Evolutionary conservation across 2,888 invertebrate genomes (phyloP).

Genomic region (Amphiduros pacificus): DNA sequence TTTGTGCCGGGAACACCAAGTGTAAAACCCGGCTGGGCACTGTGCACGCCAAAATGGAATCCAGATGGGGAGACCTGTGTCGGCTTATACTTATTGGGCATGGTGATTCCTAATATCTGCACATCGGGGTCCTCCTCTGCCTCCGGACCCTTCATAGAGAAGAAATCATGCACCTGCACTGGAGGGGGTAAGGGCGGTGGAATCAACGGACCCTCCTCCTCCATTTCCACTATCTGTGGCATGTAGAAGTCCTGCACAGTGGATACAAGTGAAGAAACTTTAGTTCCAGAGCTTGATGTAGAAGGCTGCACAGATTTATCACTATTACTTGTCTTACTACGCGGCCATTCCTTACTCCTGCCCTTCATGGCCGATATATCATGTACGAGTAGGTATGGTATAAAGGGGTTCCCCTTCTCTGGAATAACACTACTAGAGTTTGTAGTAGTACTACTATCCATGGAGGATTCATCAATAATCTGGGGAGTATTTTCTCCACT

Average conservation of each 20-base stretch:
- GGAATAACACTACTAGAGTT: background rate
- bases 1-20: conserved; percentile 3
- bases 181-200: conserved; percentile 1
- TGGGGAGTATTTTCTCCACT: conserved; percentile 60
- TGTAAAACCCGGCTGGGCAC: background rate
- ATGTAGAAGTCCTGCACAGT: conserved; percentile 14
- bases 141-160: too few relatives aligned
- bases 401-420: conserved; percentile 28
- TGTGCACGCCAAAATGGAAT: background rate
- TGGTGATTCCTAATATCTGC: conserved; percentile 48
- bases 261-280: conserved; percentile 9
- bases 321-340: conserved; percentile 37
- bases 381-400: conserved; percentile 42
- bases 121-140: conserved; percentile 45
- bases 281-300: conserved; percentile 2
- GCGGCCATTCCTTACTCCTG: conserved; percentile 39
- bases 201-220: conserved; percentile 27
- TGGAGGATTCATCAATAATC: conserved; percentile 62
- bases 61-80: conserved; percentile 4
- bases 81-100: conserved; percentile 15
- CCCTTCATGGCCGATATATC: conserved; percentile 16
- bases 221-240: conserved; percentile 15
- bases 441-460: conserved; percentile 1
- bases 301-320: conserved; percentile 4
- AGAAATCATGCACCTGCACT: too few relatives aligned